Percentiles rank a stretch among this genome's conserved stretches.
phyloP scores from a whole-genome alignment of 2,113 vertebrate genomes.

The Leptobrachium ailaonicum region DNA sequence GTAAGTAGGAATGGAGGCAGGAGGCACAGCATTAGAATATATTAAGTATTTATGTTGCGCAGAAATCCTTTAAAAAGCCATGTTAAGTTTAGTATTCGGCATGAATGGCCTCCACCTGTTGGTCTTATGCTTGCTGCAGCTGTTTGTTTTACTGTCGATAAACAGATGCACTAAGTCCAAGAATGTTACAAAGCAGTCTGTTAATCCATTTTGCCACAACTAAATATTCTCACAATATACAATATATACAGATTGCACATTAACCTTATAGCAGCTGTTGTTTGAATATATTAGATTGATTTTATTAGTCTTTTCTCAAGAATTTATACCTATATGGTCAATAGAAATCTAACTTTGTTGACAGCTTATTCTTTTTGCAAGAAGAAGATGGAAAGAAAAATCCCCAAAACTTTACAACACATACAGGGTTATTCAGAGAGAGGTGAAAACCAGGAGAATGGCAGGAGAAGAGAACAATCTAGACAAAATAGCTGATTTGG shows the following conservation, averaged over 20 bases:
- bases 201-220: slow-evolving; percentile 74
- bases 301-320: slow-evolving; percentile 32
- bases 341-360: background rate
- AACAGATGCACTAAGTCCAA: slow-evolving; percentile 80
- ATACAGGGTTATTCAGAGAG: too few species aligned
- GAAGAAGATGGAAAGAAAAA: too few species aligned
- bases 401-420: too few species aligned
- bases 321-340: slow-evolving; percentile 16
- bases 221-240: slow-evolving; percentile 69
- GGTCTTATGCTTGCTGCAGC: slow-evolving; percentile 73
- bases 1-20: slow-evolving; percentile 60
- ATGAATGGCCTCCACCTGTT: slow-evolving; percentile 76
- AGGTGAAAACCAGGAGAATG: too few species aligned
- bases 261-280: slow-evolving; percentile 67
- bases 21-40: slow-evolving; percentile 60
- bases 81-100: slow-evolving; percentile 68
- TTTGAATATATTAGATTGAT: slow-evolving; percentile 4
- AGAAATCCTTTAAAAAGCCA: slow-evolving; percentile 48
- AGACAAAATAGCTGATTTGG: too few species aligned
- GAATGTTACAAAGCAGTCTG: slow-evolving; percentile 80
- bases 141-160: slow-evolving; percentile 81
- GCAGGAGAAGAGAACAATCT: too few species aligned
- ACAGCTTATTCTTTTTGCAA: too few species aligned
- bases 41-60: slow-evolving; percentile 45
- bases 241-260: slow-evolving; percentile 61